Evolutionary conservation across 2,888 invertebrate species (phyloP), one percentile per base, ranked within the genome.

Genomic region (Drosophila sordidula): DNA sequence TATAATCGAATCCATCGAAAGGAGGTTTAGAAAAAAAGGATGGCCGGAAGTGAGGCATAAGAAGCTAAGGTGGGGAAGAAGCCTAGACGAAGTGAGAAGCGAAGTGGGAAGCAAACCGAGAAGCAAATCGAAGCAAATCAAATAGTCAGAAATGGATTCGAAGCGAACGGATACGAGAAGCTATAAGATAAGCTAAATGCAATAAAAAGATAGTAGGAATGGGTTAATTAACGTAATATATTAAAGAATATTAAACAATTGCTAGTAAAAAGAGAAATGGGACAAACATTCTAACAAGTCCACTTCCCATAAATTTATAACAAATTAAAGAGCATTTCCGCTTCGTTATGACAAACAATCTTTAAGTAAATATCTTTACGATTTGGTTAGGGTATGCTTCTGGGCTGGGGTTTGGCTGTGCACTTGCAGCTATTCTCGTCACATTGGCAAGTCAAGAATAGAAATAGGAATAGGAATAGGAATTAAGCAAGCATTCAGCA

Each of bases 401-500:
- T 34, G 42, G 38, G n/a, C 32, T 47, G 11, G 42, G 50, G 8
- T 45, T 39, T 46, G 44, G 36, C n/a, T 45, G 44, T 34, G 44
- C 51, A 50, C 32, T 61, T 50, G 50, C 51, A 36, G 72, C 38
- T 57, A 41, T 58, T 44, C 58, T 44, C 57, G 25, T 75, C 65
- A 66, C 66, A 78, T 73, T 69, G 62, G 59, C 65, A 65, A 49
- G 42, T 34, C 34, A 41, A 38, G 34, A 56, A 41, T 12, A 36
- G 16, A 16, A 50, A 50, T 36, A 22, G 63, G 32, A 65, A 61
- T 61, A 47, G 64, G 36, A 73, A 73, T 70, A 82, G 74, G 78
- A 85, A 85, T 85, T 85, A 85, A 87, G 87, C 80, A 82, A 85
- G 84, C 84, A 85, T 85, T 85, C 87, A 85, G 80, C 81, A 73